These are phyloP conservation scores for Cephonodes hylas DNA, from an alignment of 2,888 invertebrate species.

Conservation along the genomic window DNA sequence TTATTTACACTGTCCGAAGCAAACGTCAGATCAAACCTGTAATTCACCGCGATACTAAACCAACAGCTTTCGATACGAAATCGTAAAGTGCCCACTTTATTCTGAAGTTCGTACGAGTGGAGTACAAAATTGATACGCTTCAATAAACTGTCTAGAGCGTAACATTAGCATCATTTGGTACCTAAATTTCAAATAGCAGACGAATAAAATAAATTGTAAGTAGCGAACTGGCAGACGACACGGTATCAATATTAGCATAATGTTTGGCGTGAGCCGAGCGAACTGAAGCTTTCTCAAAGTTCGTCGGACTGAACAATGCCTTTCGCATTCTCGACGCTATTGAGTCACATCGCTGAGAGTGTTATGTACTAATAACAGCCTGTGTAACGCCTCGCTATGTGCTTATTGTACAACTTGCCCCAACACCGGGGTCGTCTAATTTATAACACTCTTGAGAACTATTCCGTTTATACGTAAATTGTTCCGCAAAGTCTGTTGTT, in stretches of 20 bases:
- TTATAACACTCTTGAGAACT: conserved; percentile 5
- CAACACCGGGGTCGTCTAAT: background rate
- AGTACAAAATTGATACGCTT: conserved; percentile 33
- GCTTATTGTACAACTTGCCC: conserved; percentile 9
- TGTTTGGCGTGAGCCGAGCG: conserved; percentile 43
- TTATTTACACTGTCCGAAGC: conserved; percentile 40
- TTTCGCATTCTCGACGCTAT: conserved; percentile 47
- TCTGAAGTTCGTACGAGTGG: conserved; percentile 21
- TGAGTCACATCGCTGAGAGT: conserved; percentile 51
- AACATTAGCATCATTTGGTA: conserved; percentile 53
- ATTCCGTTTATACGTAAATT: conserved; percentile 1
- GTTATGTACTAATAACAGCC: conserved; percentile 39
- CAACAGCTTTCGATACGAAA: conserved; percentile 37
- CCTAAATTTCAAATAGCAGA: conserved; percentile 51
- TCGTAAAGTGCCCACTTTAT: conserved; percentile 22
- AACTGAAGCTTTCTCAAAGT: conserved; percentile 56
- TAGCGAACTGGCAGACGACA: conserved; percentile 54
- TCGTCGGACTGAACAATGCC: conserved; percentile 67
- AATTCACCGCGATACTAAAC: conserved; percentile 45
- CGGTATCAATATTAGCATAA: conserved; percentile 68
- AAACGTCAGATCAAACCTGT: conserved; percentile 45
- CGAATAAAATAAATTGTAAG: conserved; percentile 63
- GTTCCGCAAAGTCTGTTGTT: conserved; percentile 3
- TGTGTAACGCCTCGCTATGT: conserved; percentile 11
- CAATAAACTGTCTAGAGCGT: conserved; percentile 53